Conservation (phyloP, 2,797 vertebrate genomes). For the Fistularia tabacaria region DNA sequence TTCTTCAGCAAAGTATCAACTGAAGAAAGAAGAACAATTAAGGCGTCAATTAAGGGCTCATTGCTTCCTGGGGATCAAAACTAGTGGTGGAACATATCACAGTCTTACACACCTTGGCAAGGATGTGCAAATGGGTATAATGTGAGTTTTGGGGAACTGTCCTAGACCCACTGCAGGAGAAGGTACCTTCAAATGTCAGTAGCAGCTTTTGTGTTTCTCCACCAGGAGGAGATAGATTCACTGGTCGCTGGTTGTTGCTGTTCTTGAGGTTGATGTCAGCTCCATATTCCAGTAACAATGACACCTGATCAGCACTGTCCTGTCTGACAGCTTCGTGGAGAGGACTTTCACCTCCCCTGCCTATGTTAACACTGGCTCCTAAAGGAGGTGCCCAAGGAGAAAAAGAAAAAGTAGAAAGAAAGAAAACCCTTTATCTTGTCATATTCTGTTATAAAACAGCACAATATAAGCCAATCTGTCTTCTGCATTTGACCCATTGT, state of each 20-base stretch:
- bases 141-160: too few relatives aligned
- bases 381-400: neutral
- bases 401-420: neutral
- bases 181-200: slow-evolving; percentile 82
- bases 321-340: slow-evolving; percentile 86
- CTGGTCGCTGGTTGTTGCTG: slow-evolving; percentile 78
- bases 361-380: slow-evolving; percentile 88
- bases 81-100: too few relatives aligned
- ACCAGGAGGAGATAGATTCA: slow-evolving; percentile 82
- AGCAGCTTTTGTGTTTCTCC: slow-evolving; percentile 79
- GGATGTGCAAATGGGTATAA: too few relatives aligned
- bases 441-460: too few relatives aligned
- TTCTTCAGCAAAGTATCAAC: too few relatives aligned
- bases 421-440: neutral
- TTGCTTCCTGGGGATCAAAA: too few relatives aligned
- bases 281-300: slow-evolving; percentile 88
- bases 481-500: too few relatives aligned
- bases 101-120: too few relatives aligned
- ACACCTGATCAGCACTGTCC: slow-evolving; percentile 79
- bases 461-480: too few relatives aligned
- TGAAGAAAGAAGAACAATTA: too few relatives aligned
- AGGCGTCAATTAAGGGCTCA: too few relatives aligned
- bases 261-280: slow-evolving; percentile 87
- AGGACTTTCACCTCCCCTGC: slow-evolving; percentile 83
- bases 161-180: neutral